These are phyloP conservation scores for Sesia bembeciformis DNA, from an alignment of 2,888 invertebrate genomes.

Conservation along the genomic window DNA sequence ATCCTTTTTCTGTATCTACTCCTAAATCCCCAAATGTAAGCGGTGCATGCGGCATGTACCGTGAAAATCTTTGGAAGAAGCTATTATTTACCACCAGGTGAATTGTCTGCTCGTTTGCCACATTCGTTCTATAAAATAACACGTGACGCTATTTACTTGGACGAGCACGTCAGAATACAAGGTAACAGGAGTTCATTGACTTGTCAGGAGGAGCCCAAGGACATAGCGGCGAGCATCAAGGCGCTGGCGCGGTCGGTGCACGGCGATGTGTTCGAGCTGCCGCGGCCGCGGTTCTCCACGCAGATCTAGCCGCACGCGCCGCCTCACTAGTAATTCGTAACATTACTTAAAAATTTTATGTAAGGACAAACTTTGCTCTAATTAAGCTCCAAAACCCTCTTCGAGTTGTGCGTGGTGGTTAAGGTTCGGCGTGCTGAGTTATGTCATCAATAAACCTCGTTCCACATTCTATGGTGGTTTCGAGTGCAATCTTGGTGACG, in stretches of 20 bases:
- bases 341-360: conserved; percentile 1
- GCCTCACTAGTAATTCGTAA: background rate
- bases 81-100: no score
- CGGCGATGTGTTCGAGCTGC: conserved; percentile 92
- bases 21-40: no score
- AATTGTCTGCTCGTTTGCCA: no score
- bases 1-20: no score
- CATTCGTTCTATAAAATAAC: no score
- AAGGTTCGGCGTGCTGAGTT: conserved; percentile 20
- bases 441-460: no score
- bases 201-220: conserved; percentile 77
- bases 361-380: conserved; percentile 4
- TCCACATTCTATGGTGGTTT: conserved; percentile 36
- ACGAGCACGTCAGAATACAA: no score
- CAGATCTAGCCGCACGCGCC: conserved; percentile 77
- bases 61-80: background rate
- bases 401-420: conserved; percentile 29
- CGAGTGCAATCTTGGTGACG: conserved; percentile 55
- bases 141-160: no score
- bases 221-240: conserved; percentile 93
- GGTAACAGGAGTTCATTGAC: background rate
- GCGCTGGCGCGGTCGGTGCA: conserved; percentile 93
- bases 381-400: conserved; percentile 20
- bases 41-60: background rate
- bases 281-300: conserved; percentile 88